A percentile compares a stretch with the other conserved stretches of the same genome.
Conservation (phyloP, 2,113 vertebrate species). For the Otis tarda region DNA sequence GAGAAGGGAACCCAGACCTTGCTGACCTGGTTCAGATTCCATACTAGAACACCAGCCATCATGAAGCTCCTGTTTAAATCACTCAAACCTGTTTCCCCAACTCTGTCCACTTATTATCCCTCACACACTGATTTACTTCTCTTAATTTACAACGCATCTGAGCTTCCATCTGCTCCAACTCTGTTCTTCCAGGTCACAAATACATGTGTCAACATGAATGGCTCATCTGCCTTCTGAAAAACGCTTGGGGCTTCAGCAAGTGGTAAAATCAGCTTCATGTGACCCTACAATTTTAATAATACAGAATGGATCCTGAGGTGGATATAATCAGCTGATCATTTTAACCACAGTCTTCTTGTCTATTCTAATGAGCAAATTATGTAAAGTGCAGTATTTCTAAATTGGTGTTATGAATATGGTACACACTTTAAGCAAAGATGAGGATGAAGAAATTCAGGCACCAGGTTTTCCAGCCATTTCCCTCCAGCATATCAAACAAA, state of each 20-base stretch:
- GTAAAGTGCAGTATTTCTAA: not conserved
- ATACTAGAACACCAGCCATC: not conserved
- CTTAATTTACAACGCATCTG: not conserved
- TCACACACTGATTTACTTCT: not conserved
- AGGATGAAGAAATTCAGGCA: not conserved
- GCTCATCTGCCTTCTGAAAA: not conserved
- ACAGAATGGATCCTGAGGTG: not conserved
- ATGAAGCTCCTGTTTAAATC: not conserved
- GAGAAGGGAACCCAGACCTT: not conserved
- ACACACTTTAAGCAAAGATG: not conserved
- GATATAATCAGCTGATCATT: not conserved
- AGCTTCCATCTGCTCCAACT: not conserved
- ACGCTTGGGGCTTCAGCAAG: not conserved
- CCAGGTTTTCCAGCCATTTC: not conserved
- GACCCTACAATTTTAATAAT: not conserved
- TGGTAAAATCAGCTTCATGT: not conserved
- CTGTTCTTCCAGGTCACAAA: not conserved
- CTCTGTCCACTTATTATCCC: not conserved
- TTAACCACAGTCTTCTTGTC: not conserved
- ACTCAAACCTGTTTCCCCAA: not conserved
- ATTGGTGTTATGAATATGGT: not conserved
- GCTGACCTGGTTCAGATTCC: not conserved
- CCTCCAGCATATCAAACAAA: not conserved
- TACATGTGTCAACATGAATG: not conserved
- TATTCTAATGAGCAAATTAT: not conserved